These are phyloP conservation scores for Scalopus aquaticus DNA, from an alignment of 2,113 vertebrate genomes.

Conservation along the genomic window DNA sequence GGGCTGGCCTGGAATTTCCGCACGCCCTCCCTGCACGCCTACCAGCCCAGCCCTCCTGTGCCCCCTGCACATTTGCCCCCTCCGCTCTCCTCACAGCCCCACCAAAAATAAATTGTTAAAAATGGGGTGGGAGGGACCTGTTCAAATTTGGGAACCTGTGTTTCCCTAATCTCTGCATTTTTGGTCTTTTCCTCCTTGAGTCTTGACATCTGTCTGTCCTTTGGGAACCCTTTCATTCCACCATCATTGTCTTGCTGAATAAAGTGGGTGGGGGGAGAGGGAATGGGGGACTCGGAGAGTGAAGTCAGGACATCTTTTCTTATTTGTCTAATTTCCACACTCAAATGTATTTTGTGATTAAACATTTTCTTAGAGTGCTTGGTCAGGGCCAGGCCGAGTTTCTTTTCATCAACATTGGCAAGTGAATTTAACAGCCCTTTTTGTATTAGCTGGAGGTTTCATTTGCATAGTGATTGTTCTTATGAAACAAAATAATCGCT, in stretches of 20 bases:
- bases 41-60: rapidly evolving
- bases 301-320: slow-evolving; percentile 57
- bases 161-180: not conserved
- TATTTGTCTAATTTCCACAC: slow-evolving; percentile 75
- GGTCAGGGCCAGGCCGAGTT: slow-evolving; percentile 46
- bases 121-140: not conserved
- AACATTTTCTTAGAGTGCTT: slow-evolving; percentile 65
- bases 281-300: not conserved
- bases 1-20: not conserved
- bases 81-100: not conserved
- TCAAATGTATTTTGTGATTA: slow-evolving; percentile 76
- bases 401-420: slow-evolving; percentile 67
- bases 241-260: slow-evolving; percentile 37
- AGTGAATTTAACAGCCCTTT: slow-evolving; percentile 57
- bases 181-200: not conserved
- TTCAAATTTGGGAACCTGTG: not conserved
- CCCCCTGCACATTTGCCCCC: not conserved
- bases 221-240: slow-evolving; percentile 10
- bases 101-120: not conserved
- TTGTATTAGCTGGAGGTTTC: slow-evolving; percentile 69
- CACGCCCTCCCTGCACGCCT: not conserved
- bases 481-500: slow-evolving; percentile 74
- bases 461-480: slow-evolving; percentile 77
- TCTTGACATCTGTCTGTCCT: not conserved
- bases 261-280: slow-evolving; percentile 44